Conservation (phyloP, 64 coral and sea anemone species). For the Catalaphyllia jardinei region DNA sequence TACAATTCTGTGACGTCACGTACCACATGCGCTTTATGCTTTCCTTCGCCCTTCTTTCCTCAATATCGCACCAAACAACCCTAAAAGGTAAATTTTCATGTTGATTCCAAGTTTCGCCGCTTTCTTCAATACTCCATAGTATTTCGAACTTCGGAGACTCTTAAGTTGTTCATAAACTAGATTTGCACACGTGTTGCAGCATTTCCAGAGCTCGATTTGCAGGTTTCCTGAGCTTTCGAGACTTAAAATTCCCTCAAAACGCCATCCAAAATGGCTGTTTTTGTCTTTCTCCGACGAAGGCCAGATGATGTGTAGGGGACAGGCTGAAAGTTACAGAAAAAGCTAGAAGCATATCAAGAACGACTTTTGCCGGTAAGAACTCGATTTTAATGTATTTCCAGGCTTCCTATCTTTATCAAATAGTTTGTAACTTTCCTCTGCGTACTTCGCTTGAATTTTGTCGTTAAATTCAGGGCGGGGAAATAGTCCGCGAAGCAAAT, state of each 20-base stretch:
- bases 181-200: constrained; percentile 95
- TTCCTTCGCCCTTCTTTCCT: constrained; percentile 99
- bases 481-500: constrained; percentile 73
- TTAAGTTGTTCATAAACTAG: constrained; percentile 60
- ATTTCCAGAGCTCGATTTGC: constrained; percentile 96
- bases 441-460: constrained; percentile 86
- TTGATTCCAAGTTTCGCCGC: constrained; percentile 87
- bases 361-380: constrained; percentile 95
- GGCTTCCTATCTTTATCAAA: constrained; percentile 93
- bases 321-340: constrained; percentile 57
- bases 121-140: constrained; percentile 68
- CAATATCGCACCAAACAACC: constrained; percentile 99
- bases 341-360: constrained; percentile 64
- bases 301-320: constrained; percentile 77
- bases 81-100: constrained; percentile 97
- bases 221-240: constrained; percentile 94
- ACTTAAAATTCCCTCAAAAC: constrained; percentile 96
- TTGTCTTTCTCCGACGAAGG: constrained; percentile 89
- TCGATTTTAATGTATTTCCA: constrained; percentile 87
- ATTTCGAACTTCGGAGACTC: constrained; percentile 42
- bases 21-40: constrained; percentile 99
- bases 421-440: constrained; percentile 99
- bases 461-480: constrained; percentile 94
- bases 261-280: constrained; percentile 99
- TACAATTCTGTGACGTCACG: constrained; percentile 99